Evolutionary conservation across 2,113 vertebrate species (phyloP).

Genomic region (Thunnus maccoyii): DNA sequence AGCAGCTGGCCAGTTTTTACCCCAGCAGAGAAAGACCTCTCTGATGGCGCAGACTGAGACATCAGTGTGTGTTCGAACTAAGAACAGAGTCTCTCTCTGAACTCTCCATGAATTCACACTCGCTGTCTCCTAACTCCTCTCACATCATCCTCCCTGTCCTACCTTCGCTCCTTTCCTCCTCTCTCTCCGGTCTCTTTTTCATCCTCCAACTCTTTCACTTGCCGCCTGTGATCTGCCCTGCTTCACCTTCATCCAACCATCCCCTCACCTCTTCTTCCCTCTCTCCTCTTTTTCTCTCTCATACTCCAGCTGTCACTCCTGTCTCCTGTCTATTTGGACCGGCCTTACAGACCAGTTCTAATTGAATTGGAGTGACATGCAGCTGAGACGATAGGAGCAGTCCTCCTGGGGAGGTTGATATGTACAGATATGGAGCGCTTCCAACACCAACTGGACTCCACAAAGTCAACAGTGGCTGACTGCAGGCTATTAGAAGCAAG

Average conservation of each 20-base stretch:
- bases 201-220: neutral
- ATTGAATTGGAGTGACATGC: conserved; percentile 69
- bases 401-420: conserved; percentile 59
- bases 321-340: conserved; percentile 47
- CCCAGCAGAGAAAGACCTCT: conserved; percentile 69
- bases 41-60: conserved; percentile 73
- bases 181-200: neutral
- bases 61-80: conserved; percentile 54
- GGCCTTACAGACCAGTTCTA: conserved; percentile 66
- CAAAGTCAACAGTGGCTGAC: conserved; percentile 56
- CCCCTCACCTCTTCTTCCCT: neutral
- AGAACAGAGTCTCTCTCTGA: conserved; percentile 56
- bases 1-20: conserved; percentile 70
- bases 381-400: conserved; percentile 49
- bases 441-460: conserved; percentile 49
- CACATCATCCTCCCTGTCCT: conserved; percentile 5
- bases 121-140: neutral
- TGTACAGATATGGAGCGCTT: conserved; percentile 49
- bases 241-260: conserved; percentile 27
- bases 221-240: neutral
- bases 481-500: conserved; percentile 27
- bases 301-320: conserved; percentile 54
- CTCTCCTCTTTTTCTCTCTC: conserved; percentile 1
- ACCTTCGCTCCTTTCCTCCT: conserved; percentile 15
- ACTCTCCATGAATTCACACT: conserved; percentile 54